Percentiles rank a stretch among this genome's conserved stretches.
These are phyloP conservation scores for Hydrozoanthus gracilis DNA, from an alignment of 92 coral and sea anemone genomes.

Conservation along the genomic window DNA sequence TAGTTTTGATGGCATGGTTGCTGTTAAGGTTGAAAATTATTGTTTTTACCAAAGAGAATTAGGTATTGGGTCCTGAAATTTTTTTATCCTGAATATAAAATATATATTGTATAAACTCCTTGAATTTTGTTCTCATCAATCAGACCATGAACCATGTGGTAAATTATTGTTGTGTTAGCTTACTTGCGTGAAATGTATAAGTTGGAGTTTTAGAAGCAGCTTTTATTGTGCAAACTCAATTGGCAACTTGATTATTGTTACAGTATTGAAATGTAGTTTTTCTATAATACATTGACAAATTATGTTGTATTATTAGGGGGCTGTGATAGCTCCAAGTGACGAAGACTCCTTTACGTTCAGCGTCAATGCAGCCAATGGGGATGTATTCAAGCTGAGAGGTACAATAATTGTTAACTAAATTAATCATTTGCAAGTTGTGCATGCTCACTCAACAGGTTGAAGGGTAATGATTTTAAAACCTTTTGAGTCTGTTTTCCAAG, in stretches of 20 bases:
- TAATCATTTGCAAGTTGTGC: background rate
- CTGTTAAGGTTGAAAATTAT: background rate
- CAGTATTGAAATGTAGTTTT: too few species aligned
- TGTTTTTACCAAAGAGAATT: background rate
- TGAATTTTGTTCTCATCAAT: too few species aligned
- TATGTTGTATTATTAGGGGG: slow-evolving; percentile 60
- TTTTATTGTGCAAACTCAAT: too few species aligned
- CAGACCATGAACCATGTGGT: too few species aligned
- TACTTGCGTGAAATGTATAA: too few species aligned
- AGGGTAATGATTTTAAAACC: background rate
- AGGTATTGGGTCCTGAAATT: too few species aligned
- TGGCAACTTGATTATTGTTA: too few species aligned
- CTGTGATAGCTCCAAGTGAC: slow-evolving; percentile 94
- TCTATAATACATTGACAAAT: background rate
- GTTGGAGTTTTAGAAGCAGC: too few species aligned
- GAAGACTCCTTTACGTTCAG: slow-evolving; percentile 97
- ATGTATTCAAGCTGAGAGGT: slow-evolving; percentile 97
- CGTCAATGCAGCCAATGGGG: slow-evolving; percentile 98
- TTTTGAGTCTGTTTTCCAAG: background rate
- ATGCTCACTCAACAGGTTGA: background rate
- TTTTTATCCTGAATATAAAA: too few species aligned
- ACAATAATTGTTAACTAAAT: slow-evolving; percentile 3
- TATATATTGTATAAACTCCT: too few species aligned
- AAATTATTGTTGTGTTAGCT: too few species aligned
- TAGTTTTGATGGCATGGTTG: background rate